Percentiles rank a stretch among this genome's conserved stretches.
Conservation (phyloP, 2,113 vertebrate genomes). For the Ancistrus triradiatus region DNA sequence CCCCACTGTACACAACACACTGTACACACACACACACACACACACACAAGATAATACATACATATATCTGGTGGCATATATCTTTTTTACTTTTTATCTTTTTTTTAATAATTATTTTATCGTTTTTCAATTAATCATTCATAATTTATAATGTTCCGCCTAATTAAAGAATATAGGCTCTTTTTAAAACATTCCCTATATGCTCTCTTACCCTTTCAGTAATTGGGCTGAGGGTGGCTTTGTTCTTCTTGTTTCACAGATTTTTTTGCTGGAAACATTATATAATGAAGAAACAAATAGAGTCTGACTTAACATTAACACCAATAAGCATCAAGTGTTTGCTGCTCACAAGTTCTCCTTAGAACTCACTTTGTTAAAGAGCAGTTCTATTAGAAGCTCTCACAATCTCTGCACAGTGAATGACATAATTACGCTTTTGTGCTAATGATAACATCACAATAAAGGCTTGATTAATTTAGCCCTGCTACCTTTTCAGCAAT, state of each 20-base stretch:
- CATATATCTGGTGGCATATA: no score
- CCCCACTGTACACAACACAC: no score
- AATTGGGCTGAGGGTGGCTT: slow-evolving; percentile 8
- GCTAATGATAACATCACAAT: slow-evolving; percentile 53
- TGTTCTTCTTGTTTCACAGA: slow-evolving; percentile 20
- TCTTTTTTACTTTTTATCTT: no score
- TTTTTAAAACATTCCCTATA: no score
- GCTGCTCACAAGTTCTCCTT: slow-evolving; percentile 33
- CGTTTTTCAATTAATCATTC: no score
- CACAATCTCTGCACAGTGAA: slow-evolving; percentile 37
- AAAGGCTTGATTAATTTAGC: slow-evolving; percentile 49
- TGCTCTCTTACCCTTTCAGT: slow-evolving; percentile 9
- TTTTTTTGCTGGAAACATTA: slow-evolving; percentile 37
- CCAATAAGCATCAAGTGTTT: slow-evolving; percentile 46
- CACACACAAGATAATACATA: no score
- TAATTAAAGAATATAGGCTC: no score
- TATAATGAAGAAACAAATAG: slow-evolving; percentile 53
- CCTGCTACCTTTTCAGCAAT: slow-evolving; percentile 36
- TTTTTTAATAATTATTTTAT: no score
- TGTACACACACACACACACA: no score
- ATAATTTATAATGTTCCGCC: no score
- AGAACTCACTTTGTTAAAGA: slow-evolving; percentile 49
- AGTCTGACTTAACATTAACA: slow-evolving; percentile 52
- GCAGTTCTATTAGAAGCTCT: slow-evolving; percentile 45
- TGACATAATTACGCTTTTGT: slow-evolving; percentile 48